A percentile compares a stretch with the other conserved stretches of the same genome.
phyloP scores from a whole-genome alignment of 2,888 invertebrate species.

The Bellardia bayeri region DNA sequence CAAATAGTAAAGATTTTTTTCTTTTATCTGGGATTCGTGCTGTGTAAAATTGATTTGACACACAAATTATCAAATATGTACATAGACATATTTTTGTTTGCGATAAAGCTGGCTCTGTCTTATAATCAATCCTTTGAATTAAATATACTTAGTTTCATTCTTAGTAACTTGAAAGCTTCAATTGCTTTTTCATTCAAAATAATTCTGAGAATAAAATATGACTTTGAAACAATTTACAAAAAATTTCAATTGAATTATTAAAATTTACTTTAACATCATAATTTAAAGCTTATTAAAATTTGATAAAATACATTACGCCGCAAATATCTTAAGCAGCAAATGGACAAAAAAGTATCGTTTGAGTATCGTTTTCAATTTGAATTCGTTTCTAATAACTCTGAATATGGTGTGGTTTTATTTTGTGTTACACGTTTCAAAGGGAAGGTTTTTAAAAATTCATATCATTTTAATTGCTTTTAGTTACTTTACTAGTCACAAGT shows the following conservation, averaged over 20 bases:
- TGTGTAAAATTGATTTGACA: too few relatives aligned
- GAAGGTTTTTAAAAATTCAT: neutral
- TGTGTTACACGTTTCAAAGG: neutral
- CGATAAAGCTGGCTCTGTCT: too few relatives aligned
- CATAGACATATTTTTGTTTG: too few relatives aligned
- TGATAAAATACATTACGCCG: neutral
- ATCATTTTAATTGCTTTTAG: slow-evolving; percentile 23
- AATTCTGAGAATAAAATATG: too few relatives aligned
- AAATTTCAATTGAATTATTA: neutral
- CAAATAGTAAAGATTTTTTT: too few relatives aligned
- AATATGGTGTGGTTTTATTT: neutral
- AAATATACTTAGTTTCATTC: too few relatives aligned
- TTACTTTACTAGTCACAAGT: slow-evolving; percentile 13
- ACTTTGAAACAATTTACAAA: too few relatives aligned
- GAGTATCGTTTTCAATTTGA: neutral
- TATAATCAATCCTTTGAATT: too few relatives aligned
- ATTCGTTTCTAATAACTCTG: neutral
- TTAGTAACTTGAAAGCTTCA: too few relatives aligned
- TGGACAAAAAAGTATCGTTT: neutral
- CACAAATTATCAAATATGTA: too few relatives aligned
- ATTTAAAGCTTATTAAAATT: neutral
- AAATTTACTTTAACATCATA: neutral
- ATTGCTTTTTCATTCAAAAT: too few relatives aligned
- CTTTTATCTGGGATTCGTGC: too few relatives aligned
- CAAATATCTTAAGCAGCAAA: neutral